Conservation (phyloP, 2,888 invertebrate genomes). For the Tiphia femorata region DNA sequence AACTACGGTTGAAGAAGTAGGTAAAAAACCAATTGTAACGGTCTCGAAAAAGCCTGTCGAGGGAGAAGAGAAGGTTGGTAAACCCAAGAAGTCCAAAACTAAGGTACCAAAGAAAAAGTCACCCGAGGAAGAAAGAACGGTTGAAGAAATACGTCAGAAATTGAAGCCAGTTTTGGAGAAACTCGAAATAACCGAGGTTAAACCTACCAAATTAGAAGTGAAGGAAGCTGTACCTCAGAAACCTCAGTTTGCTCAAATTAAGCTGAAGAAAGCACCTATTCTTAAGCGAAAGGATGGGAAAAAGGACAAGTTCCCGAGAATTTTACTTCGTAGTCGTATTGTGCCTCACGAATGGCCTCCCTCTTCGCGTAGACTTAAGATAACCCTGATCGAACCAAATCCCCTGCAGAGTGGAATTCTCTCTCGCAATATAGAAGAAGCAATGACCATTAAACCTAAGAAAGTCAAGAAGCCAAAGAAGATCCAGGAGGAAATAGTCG, state of each 20-base stretch:
- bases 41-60: slow-evolving; percentile 58
- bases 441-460: slow-evolving; percentile 67
- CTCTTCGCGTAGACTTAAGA: slow-evolving; percentile 58
- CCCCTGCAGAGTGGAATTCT: slow-evolving; percentile 69
- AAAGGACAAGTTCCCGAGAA: slow-evolving; percentile 65
- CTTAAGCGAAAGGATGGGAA: slow-evolving; percentile 44
- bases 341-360: slow-evolving; percentile 69
- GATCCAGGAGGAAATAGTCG: slow-evolving; percentile 60
- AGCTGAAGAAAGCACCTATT: slow-evolving; percentile 74
- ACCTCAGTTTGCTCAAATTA: slow-evolving; percentile 76
- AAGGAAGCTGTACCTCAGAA: slow-evolving; percentile 71
- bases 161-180: slow-evolving; percentile 32
- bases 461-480: slow-evolving; percentile 68
- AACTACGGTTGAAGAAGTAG: slow-evolving; percentile 44
- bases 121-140: slow-evolving; percentile 45
- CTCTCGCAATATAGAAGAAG: slow-evolving; percentile 71
- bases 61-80: slow-evolving; percentile 45
- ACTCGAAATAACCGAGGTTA: slow-evolving; percentile 57
- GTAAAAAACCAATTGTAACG: slow-evolving; percentile 63
- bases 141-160: slow-evolving; percentile 22
- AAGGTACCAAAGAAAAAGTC: slow-evolving; percentile 56
- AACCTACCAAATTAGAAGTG: slow-evolving; percentile 72
- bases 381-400: slow-evolving; percentile 66
- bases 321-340: slow-evolving; percentile 70
- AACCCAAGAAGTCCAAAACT: no score